Evolutionary conservation across 2,888 invertebrate species (phyloP), one percentile per base, ranked within the genome.

Genomic region (Boloria euphrosyne): DNA sequence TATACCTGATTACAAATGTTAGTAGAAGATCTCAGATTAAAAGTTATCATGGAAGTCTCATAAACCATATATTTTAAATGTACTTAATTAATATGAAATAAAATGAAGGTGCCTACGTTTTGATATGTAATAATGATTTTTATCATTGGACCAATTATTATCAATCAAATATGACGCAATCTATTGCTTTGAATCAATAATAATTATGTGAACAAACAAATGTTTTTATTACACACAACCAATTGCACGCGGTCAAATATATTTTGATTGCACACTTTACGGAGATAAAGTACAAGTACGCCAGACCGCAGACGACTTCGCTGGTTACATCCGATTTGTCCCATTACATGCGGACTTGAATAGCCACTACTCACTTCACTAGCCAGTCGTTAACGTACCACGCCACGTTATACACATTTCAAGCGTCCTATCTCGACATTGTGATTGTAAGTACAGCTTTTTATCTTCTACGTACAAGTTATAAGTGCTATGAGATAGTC

Each of bases 381-480:
- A 52, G 55, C 38, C 62, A 67, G 67, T 67, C 67, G 69, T 55
- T 47, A 43, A 55, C 58, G 59, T 13, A 62, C 69, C 59, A 62
- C 67, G 62, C 22, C 16, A 57, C 57, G 44, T n/a, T 57, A 17
- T 57, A 53, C 58, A 69, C 60, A 46, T 46, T 46, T 43, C 46
- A 27, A 54, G 43, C 47, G 18, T n/a, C 17, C 38, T 10, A 43
- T 58, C 31, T 59, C 13, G 14, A 44, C 10, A 38, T 38, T 38
- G 31, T 38, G 16, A 49, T 57, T 53, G 69, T 70, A 62, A 70
- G 69, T 70, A 64, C 16, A 46, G 38, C 17, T 55, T 60, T 44
- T 57, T 58, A 53, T 62, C 57, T 13, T 47, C 16, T 57, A 18
- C 44, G 13, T 63, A 16, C 47, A 7, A 16, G n/a, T 49, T 16